These are phyloP conservation scores for Amphipyra berbera DNA, from an alignment of 2,888 invertebrate species.

Conservation along the genomic window DNA sequence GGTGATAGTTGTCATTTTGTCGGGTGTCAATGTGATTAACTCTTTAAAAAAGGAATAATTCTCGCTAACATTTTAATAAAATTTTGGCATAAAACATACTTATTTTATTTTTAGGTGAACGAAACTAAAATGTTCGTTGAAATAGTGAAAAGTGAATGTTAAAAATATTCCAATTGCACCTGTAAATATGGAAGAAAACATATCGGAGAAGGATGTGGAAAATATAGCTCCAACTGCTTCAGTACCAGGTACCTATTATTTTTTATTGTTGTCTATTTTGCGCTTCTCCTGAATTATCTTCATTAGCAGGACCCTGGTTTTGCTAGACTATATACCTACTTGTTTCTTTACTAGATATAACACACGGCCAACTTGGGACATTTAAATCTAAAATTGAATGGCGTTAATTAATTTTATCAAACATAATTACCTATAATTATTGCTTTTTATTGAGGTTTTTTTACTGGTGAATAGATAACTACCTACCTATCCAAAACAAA, in stretches of 20 bases:
- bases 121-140: slow-evolving; percentile 20
- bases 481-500: too few relatives aligned
- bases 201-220: slow-evolving; percentile 38
- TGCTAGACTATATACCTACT: too few relatives aligned
- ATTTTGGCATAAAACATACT: slow-evolving; percentile 4
- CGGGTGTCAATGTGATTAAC: too few relatives aligned
- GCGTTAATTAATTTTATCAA: too few relatives aligned
- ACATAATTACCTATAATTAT: too few relatives aligned
- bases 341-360: too few relatives aligned
- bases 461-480: too few relatives aligned
- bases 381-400: too few relatives aligned
- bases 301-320: too few relatives aligned
- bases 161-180: slow-evolving; percentile 22
- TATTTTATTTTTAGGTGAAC: slow-evolving; percentile 26
- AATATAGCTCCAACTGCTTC: slow-evolving; percentile 28
- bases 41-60: slow-evolving; percentile 7
- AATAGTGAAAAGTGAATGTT: slow-evolving; percentile 37
- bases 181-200: slow-evolving; percentile 44
- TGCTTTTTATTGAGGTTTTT: too few relatives aligned
- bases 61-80: slow-evolving; percentile 14
- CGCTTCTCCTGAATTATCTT: not conserved
- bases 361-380: too few relatives aligned
- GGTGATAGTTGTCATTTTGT: slow-evolving; percentile 8
- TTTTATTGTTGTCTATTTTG: not conserved
- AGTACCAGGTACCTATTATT: slow-evolving; percentile 21